These are phyloP conservation scores for Gerris buenoi DNA, from an alignment of 1,140 invertebrate species.

Conservation along the genomic window DNA sequence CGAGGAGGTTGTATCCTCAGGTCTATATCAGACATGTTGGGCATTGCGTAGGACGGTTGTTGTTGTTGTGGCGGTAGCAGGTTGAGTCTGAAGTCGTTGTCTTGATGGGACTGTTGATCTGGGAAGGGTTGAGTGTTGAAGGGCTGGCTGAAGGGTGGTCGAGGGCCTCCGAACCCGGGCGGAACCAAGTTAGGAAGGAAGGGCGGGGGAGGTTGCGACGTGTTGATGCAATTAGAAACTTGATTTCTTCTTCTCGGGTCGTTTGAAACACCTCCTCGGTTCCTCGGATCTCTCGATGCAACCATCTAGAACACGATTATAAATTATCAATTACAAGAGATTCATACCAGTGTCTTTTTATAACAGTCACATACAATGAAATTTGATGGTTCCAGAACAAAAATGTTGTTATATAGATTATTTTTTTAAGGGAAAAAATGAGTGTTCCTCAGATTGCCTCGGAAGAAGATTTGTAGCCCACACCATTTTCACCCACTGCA, in stretches of 20 bases:
- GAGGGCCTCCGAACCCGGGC: not conserved
- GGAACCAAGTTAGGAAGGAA: not conserved
- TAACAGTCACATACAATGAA: no score
- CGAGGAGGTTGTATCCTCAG: not conserved
- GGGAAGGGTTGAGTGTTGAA: not conserved
- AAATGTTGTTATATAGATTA: no score
- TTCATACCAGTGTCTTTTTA: no score
- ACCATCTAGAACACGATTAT: not conserved
- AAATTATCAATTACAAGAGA: no score
- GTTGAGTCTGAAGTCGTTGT: not conserved
- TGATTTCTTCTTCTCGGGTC: slow-evolving; percentile 11
- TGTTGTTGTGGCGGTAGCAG: not conserved
- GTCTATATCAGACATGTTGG: not conserved
- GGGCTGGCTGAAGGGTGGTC: not conserved
- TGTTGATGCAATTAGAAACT: not conserved
- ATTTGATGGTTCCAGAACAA: no score
- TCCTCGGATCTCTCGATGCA: slow-evolving; percentile 7
- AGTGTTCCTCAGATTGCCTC: no score
- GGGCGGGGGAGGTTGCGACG: not conserved
- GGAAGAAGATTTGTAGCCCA: no score
- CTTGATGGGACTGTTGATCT: not conserved
- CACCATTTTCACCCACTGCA: no score
- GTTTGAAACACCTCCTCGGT: slow-evolving; percentile 4
- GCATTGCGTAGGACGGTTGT: not conserved
- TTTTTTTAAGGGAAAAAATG: no score